Conservation (phyloP, 2,888 invertebrate genomes). For the Pyrrhosoma nymphula region DNA sequence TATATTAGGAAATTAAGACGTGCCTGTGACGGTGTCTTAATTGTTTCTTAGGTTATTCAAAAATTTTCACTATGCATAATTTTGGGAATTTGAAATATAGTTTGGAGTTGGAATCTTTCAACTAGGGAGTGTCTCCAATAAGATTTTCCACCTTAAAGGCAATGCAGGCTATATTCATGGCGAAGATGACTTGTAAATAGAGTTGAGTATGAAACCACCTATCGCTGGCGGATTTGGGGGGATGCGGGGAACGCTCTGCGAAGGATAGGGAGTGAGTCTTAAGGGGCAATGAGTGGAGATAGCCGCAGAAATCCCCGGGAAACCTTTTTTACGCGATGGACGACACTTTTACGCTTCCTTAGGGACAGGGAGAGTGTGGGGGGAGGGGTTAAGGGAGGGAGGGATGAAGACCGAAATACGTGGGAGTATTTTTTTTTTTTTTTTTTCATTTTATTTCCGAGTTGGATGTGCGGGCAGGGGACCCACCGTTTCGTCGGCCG, state of each 20-base stretch:
- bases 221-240: background rate
- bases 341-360: conserved; percentile 18
- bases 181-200: too few relatives aligned
- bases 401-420: background rate
- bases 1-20: too few relatives aligned
- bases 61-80: too few relatives aligned
- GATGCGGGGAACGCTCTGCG: background rate
- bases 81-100: too few relatives aligned
- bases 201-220: too few relatives aligned
- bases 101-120: too few relatives aligned
- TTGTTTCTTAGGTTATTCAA: too few relatives aligned
- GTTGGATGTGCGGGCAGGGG: background rate
- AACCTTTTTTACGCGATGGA: background rate
- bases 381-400: background rate
- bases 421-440: background rate
- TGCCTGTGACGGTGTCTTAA: too few relatives aligned
- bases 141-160: too few relatives aligned
- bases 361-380: background rate
- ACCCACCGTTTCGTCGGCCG: background rate
- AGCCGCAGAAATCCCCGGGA: background rate
- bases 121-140: too few relatives aligned
- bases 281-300: background rate
- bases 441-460: background rate
- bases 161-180: too few relatives aligned
- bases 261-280: background rate